Evolutionary conservation across 2,797 vertebrate genomes (phyloP), one percentile per base, ranked within the genome.

Genomic region (Pelodytes ibericus): DNA sequence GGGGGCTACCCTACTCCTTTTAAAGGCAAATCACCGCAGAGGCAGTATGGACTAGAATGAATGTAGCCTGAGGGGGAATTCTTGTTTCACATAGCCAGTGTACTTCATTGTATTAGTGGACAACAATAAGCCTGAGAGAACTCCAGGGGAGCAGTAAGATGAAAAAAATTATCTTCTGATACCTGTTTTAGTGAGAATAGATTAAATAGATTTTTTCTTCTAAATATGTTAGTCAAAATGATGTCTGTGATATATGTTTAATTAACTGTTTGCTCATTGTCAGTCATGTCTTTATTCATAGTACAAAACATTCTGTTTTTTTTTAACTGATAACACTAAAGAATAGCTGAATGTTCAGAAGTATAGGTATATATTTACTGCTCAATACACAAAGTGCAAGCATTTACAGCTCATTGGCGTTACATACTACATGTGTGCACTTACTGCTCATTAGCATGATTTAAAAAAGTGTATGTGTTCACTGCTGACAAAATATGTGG

Each of bases 61-160:
- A 77, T 10, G 62, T 59, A 65, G 59, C 68, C 75, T 71, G 10
- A 36, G 72, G 68, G 64, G 18, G 25, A 51, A 71, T 47, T 67
- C 39, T 67, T 71, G 49, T 65, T 71, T 58, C 33, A 58, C 27
- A 71, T 44, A 64, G 36, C 36, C 41, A 24, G 33, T 44, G 47
- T 27, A 71, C 58, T 57, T 71, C 60, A 71, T 26, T 57, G 30
- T 65, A 71, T 71, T 71, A 71, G 33, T 47, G 51, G 33, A 71
- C 60, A 71, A 59, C 25, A 76, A 63, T 63, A 58, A 8, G 22
- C 13, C 64, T 75, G 9, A 33, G 53, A 44, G 33, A 70, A 47
- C 47, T 63, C 22, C 24, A 69, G 24, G 57, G 47, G 24, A 70
- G 25, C 60, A 39, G 18, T 63, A 0, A 30, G 31, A 22, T 22